Percentiles rank a stretch among this genome's conserved stretches.
phyloP scores from a whole-genome alignment of 2,888 invertebrate species.

The Scaptodrosophila latifasciaeformis region DNA sequence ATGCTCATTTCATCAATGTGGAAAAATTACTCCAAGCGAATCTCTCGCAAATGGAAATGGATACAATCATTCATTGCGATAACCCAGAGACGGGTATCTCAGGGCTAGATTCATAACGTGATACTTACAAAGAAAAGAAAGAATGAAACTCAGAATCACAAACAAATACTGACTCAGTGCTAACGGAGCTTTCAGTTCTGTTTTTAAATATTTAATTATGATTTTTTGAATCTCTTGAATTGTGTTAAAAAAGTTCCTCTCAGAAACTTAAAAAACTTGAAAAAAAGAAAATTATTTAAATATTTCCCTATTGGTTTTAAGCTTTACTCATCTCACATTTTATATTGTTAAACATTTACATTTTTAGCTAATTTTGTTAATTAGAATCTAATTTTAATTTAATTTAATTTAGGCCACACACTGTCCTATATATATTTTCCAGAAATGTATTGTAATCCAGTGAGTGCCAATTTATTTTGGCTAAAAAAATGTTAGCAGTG shows the following conservation, averaged over 20 bases:
- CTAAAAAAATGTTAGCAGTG: too few relatives aligned
- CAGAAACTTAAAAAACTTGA: conserved; percentile 35
- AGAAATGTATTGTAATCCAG: too few relatives aligned
- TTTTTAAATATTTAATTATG: conserved; percentile 18
- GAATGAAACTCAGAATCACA: conserved; percentile 29
- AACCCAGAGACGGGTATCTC: conserved; percentile 64
- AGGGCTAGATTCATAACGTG: conserved; percentile 44
- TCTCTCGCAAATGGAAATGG: conserved; percentile 72
- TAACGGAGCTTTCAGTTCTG: conserved; percentile 12
- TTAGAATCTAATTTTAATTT: background rate
- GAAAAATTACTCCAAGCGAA: conserved; percentile 68
- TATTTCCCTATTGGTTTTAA: conserved; percentile 39
- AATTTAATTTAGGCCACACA: too few relatives aligned
- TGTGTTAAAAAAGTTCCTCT: conserved; percentile 56
- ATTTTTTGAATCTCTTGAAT: conserved; percentile 19
- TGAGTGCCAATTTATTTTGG: conserved; percentile 32
- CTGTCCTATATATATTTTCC: too few relatives aligned
- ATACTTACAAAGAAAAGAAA: background rate
- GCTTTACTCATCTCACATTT: conserved; percentile 35
- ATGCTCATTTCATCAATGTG: conserved; percentile 63
- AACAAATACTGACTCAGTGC: background rate
- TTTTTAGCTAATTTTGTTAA: background rate
- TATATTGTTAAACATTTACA: background rate
- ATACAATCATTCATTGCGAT: conserved; percentile 71
- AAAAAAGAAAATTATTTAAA: conserved; percentile 8